phyloP scores from a whole-genome alignment of 2,888 invertebrate genomes.

The Thymelicus acteon region DNA sequence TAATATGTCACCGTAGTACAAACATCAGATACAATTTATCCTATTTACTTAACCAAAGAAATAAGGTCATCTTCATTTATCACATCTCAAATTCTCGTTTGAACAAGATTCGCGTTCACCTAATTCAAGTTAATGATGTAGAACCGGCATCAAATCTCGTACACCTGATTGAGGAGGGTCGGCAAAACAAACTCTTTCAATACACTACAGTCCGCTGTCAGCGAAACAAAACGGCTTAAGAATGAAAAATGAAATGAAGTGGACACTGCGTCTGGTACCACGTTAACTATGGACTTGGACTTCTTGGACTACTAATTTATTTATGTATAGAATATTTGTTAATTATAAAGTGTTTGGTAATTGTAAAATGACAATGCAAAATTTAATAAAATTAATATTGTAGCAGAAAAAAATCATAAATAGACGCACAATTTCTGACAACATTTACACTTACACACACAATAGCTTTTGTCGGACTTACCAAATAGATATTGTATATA shows the following conservation, averaged over 20 bases:
- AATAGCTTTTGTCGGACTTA: no score
- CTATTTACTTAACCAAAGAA: background rate
- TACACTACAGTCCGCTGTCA: conserved; percentile 73
- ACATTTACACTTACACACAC: no score
- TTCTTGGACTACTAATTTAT: no score
- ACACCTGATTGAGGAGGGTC: conserved; percentile 70
- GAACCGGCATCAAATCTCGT: conserved; percentile 54
- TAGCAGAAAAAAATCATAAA: no score
- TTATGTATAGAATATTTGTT: no score
- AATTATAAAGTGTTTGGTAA: no score
- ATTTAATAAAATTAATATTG: no score
- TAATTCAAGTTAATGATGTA: conserved; percentile 70
- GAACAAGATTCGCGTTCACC: conserved; percentile 17
- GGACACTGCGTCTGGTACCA: conserved; percentile 60
- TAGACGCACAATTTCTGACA: no score
- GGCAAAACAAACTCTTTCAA: conserved; percentile 70
- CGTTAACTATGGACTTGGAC: conserved; percentile 50
- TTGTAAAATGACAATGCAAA: no score
- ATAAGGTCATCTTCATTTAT: conserved; percentile 28
- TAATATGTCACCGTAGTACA: no score
- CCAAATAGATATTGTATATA: no score
- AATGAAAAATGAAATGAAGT: conserved; percentile 84
- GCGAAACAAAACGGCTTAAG: conserved; percentile 76
- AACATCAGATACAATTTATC: no score
- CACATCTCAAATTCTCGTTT: conserved; percentile 22